These are phyloP conservation scores for Teleogryllus occipitalis DNA, from an alignment of 1,140 invertebrate species.

Conservation along the genomic window DNA sequence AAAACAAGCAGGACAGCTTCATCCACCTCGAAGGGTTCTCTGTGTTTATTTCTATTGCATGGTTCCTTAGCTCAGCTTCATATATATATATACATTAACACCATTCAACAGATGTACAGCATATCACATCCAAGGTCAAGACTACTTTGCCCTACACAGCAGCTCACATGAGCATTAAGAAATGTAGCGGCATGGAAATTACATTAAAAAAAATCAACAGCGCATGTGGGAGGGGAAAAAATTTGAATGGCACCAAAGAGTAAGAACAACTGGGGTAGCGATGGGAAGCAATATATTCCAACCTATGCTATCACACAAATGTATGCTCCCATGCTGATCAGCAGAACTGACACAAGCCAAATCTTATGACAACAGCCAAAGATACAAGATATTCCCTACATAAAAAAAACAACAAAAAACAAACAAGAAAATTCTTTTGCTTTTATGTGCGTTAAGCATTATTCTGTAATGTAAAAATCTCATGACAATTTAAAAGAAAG, in stretches of 20 bases:
- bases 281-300: not conserved
- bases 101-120: constrained; percentile 1
- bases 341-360: not conserved
- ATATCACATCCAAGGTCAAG: constrained; percentile 1
- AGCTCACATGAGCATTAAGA: not conserved
- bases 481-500: not conserved
- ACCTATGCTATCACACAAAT: not conserved
- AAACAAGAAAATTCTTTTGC: not conserved
- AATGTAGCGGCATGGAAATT: not conserved
- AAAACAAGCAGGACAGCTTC: not conserved
- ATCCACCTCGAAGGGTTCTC: not conserved
- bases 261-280: not conserved
- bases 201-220: not conserved
- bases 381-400: not conserved
- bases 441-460: not conserved
- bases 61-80: not conserved
- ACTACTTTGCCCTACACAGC: not conserved
- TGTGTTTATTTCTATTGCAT: not conserved
- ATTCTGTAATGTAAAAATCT: not conserved
- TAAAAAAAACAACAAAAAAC: too few species aligned
- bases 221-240: not conserved
- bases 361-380: not conserved
- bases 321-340: not conserved
- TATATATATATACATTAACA: constrained; percentile 2
- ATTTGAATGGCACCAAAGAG: not conserved